Base-by-base conservation (phyloP, 1,140 invertebrate species). In the Drosophila malerkotliana region DNA sequence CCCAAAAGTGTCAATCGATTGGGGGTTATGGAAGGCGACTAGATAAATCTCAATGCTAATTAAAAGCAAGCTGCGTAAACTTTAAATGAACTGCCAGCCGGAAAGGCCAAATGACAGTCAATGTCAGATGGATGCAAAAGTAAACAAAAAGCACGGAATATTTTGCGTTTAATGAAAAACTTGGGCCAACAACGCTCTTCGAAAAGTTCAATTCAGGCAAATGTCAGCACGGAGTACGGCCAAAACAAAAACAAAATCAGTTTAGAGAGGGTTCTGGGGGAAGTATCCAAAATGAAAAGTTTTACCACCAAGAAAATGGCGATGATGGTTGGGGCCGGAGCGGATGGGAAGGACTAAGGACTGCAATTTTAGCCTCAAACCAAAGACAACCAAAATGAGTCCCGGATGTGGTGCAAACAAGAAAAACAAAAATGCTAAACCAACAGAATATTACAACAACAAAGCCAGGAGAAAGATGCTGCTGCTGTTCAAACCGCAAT, bases 81-180 rank as follows among this genome's bases (percentile, higher is more conserved):
- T 87, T 87, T 87, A 87, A 87, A 87, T 88, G 76, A 87, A 88
- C 83, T 87, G 83, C 83, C 82, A 82, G 75, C 59, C 63, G 24
- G 51, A 54, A 54, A 39, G 63, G 51, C 37, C 58, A 74, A 74
- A 75, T 78, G 83, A 75, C 82, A 82, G 78, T 56, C 66, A 72
- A 60, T 63, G 80, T 72, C 68, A 77, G 71, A 51, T 54, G 63
- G 18, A 51, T 57, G 55, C 45, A 63, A 56, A 62, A 77, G 77
- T 62, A 69, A 71, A 55, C 61, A 67, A 69, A 67, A 69, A 69
- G 41, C 66, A 56, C 34, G 24, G 37, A 57, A 67, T 57, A 61
- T 61, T 69, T 69, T 57, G 49, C 55, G 58, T 57, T 87, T 81
- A 85, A 76, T 82, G 83, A 79, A 87, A 87, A 87, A 88, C 75